These are phyloP conservation scores for Temnopleurus reevesii DNA, from an alignment of 53 echinoderm and acorn worm species.

Conservation along the genomic window DNA sequence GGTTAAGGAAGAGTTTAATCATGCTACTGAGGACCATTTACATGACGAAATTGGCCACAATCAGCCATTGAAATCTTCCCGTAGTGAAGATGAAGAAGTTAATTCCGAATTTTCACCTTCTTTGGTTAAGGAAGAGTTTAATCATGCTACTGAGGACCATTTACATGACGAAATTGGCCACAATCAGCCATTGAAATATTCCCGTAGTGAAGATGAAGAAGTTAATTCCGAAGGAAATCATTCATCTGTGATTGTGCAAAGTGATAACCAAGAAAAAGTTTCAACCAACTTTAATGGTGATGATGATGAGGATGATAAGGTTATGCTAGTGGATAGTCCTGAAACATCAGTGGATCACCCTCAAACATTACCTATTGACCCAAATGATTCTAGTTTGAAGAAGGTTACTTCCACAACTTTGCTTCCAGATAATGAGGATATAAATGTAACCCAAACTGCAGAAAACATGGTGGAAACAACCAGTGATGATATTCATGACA, in stretches of 20 bases:
- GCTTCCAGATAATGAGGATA: not conserved
- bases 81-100: not conserved
- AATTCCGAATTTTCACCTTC: not conserved
- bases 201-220: not conserved
- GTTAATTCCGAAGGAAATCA: not conserved
- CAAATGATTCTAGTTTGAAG: not conserved
- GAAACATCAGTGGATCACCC: not conserved
- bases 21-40: not conserved
- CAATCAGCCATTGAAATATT: not conserved
- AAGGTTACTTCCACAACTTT: not conserved
- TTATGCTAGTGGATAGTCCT: not conserved
- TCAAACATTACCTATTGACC: not conserved
- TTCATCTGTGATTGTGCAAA: not conserved
- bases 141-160: not conserved
- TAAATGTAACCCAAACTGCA: not conserved
- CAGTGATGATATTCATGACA: not conserved
- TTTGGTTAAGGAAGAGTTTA: not conserved
- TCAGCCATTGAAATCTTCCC: not conserved
- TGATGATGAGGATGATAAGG: not conserved
- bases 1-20: not conserved
- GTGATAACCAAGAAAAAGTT: not conserved
- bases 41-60: not conserved
- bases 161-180: not conserved
- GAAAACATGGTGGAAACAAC: not conserved
- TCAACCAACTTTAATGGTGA: not conserved